These are phyloP conservation scores for Luffia ferchaultella DNA, from an alignment of 2,888 invertebrate genomes.

Conservation along the genomic window DNA sequence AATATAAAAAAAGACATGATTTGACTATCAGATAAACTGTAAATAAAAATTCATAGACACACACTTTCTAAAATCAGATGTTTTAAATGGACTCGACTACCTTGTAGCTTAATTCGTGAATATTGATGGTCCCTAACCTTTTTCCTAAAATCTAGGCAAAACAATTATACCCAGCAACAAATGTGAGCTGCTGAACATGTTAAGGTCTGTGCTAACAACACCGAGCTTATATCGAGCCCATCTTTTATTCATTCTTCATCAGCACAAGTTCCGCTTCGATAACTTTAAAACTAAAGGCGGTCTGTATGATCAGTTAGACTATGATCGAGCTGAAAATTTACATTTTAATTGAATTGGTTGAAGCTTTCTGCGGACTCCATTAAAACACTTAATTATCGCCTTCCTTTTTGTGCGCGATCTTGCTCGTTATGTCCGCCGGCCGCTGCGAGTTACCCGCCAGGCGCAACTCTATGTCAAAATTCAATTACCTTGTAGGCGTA, in stretches of 20 bases:
- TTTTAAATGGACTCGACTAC: too few relatives aligned
- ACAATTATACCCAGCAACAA: too few relatives aligned
- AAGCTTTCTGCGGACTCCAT: slow-evolving; percentile 18
- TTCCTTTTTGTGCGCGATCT: slow-evolving; percentile 3
- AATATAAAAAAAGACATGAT: too few relatives aligned
- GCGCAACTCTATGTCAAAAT: slow-evolving; percentile 10
- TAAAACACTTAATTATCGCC: slow-evolving; percentile 25
- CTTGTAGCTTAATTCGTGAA: too few relatives aligned
- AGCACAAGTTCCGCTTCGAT: slow-evolving; percentile 5
- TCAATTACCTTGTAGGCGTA: slow-evolving; percentile 11
- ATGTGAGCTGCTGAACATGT: too few relatives aligned
- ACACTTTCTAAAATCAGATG: too few relatives aligned
- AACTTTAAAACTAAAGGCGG: slow-evolving; percentile 9
- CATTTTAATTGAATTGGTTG: slow-evolving; percentile 43
- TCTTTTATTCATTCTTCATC: slow-evolving; percentile 3
- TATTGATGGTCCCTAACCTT: too few relatives aligned
- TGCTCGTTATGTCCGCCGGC: slow-evolving; percentile 5
- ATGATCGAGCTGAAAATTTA: slow-evolving; percentile 26
- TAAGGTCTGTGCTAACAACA: too few relatives aligned
- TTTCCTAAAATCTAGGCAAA: too few relatives aligned
- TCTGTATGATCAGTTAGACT: slow-evolving; percentile 12
- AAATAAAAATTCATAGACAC: too few relatives aligned
- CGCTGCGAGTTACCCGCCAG: background rate
- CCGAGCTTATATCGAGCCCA: too few relatives aligned
- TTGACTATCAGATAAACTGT: too few relatives aligned